Evolutionary conservation across 2,113 vertebrate species (phyloP).

Genomic region (Apaloderma vittatum): DNA sequence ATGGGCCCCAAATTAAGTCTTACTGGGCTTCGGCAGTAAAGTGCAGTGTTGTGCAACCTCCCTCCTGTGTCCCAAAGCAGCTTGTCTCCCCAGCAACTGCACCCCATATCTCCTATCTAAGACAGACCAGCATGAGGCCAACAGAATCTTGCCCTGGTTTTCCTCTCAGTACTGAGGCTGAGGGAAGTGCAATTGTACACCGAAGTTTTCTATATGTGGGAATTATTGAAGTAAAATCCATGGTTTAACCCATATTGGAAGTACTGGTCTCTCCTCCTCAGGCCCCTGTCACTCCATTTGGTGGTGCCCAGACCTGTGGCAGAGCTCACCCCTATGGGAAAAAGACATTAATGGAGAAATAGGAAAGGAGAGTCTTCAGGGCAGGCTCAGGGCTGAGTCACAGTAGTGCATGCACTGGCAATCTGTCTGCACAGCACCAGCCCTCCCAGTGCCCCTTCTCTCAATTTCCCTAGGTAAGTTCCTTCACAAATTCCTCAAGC

Average conservation of each 20-base stretch:
- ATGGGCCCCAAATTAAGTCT: accelerated
- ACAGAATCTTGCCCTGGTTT: background rate
- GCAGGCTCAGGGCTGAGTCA: background rate
- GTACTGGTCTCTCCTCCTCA: no score
- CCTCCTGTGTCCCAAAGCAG: accelerated
- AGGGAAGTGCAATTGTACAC: background rate
- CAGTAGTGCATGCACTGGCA: no score
- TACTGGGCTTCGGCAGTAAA: accelerated
- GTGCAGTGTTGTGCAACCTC: accelerated
- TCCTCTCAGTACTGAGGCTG: no score
- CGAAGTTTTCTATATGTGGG: background rate
- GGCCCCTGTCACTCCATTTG: accelerated
- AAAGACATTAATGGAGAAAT: accelerated
- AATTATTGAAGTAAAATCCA: background rate
- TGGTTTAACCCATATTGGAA: background rate
- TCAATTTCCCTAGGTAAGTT: background rate
- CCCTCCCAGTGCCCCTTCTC: accelerated
- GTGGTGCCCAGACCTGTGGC: accelerated
- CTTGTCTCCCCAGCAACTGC: background rate
- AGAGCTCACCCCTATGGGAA: accelerated
- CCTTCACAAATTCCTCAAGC: background rate
- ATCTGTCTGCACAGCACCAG: background rate
- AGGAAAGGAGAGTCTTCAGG: accelerated
- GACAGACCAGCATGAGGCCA: accelerated
- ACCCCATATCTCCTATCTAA: accelerated